These are phyloP conservation scores for Sinohyriopsis cumingii DNA, from an alignment of 2,888 invertebrate genomes.

Conservation along the genomic window DNA sequence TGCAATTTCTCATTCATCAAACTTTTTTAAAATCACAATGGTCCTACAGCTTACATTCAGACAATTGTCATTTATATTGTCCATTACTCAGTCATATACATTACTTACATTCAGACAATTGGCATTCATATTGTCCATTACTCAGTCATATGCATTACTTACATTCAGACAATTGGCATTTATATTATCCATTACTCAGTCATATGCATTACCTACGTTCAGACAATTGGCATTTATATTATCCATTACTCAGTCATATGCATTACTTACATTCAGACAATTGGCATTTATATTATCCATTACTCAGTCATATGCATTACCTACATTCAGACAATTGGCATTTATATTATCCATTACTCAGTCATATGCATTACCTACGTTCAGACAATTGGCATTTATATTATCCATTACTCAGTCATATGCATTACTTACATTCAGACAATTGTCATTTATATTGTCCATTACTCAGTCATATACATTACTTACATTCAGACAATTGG, in stretches of 20 bases:
- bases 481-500: slow-evolving; percentile 90
- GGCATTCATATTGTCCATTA: slow-evolving; percentile 86
- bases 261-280: slow-evolving; percentile 83
- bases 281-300: slow-evolving; percentile 99
- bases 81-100: neutral
- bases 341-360: slow-evolving; percentile 81
- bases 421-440: slow-evolving; percentile 81
- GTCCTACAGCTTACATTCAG: no score
- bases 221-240: slow-evolving; percentile 98
- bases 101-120: slow-evolving; percentile 88
- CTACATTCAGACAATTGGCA: slow-evolving; percentile 92
- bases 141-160: slow-evolving; percentile 47
- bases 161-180: slow-evolving; percentile 97
- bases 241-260: neutral
- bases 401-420: slow-evolving; percentile 83
- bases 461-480: neutral
- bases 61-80: no score
- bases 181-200: slow-evolving; percentile 90
- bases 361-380: slow-evolving; percentile 73
- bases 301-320: slow-evolving; percentile 37
- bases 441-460: slow-evolving; percentile 93
- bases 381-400: slow-evolving; percentile 98
- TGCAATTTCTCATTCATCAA: no score
- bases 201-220: slow-evolving; percentile 75
- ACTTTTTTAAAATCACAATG: no score